Evolutionary conservation across 2,888 invertebrate genomes (phyloP), one percentile per base, ranked within the genome.

Genomic region (Lysandra coridon): DNA sequence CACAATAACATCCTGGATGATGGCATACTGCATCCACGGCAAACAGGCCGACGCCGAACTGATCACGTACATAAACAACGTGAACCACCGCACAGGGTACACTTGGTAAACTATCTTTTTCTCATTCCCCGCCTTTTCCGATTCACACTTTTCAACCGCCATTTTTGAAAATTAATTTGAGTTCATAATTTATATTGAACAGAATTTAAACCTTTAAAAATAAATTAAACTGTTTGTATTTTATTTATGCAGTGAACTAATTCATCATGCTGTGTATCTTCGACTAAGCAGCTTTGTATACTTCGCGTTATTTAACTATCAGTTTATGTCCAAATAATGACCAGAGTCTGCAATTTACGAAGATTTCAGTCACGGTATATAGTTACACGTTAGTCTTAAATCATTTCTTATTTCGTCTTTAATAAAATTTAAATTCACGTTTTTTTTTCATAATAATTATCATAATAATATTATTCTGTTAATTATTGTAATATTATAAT

Each of bases 1-100:
- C 49, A 78, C 78, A 10, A 78, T 33, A 2, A 53, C 64, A n/a
- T 78, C 73, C 78, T 73, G 78, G 30, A 78, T 78, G 49, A 78
- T 73, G 12, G 78, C 10, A 53, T 69, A 78, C 78, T 78, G 78
- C 23, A 53, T 49, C 78, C 78, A 78, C 33, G 64, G 78, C 30
- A 78, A 10, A 53, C 78, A 64, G 6, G 64, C 37, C 17, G 17
- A 30, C 17, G 49, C 69, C 33, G 78, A 78, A 10, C 49, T 53
- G 10, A 78, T 33, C 17, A 69, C 49, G 10, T 73, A 78, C 37
- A 53, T 53, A 17, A 78, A 78, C 33, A 78, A n/a, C 0, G 37
- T 37, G 0, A 73, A 10, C 78, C 78, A 78, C 33, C 78, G 30
- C 7, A 64, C 53, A 1, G 69, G 53, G 33, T 78, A 78, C 49